A percentile compares a stretch with the other conserved stretches of the same genome.
Conservation (phyloP, 2,113 vertebrate genomes). For the Nannospalax galili region DNA sequence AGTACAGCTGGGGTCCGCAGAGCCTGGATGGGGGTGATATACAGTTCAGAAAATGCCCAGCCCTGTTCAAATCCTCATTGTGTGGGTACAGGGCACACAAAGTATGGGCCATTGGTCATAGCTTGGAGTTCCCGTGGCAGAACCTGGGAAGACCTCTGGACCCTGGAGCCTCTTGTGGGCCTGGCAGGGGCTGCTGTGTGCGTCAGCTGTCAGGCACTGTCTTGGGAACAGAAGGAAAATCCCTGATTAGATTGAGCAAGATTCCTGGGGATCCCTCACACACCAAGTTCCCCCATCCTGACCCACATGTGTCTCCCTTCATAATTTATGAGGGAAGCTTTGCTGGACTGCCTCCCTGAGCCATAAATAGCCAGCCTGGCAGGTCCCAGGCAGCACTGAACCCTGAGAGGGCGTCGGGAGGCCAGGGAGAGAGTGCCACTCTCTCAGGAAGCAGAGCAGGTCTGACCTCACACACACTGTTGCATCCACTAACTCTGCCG, state of each 20-base stretch:
- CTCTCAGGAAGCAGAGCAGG: background rate
- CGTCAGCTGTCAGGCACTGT: background rate
- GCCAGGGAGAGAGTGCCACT: background rate
- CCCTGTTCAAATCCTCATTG: background rate
- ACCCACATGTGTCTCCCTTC: constrained; percentile 78
- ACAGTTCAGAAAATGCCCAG: too few relatives aligned
- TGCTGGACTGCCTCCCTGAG: constrained; percentile 58
- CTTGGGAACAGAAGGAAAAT: background rate
- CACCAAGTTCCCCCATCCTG: constrained; percentile 67
- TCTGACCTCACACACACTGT: background rate
- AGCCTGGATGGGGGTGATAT: background rate
- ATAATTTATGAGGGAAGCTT: constrained; percentile 80
- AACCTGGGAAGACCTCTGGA: background rate
- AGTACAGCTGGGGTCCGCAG: background rate
- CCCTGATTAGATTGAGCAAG: background rate
- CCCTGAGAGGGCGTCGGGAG: background rate
- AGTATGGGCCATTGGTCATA: background rate
- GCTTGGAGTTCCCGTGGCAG: background rate
- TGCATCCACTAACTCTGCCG: accelerated
- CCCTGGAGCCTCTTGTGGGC: background rate
- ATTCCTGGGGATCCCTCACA: constrained; percentile 52
- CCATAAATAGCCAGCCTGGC: constrained; percentile 76
- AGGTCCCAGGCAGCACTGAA: background rate
- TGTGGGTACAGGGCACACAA: accelerated
- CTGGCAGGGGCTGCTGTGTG: background rate